Base-by-base conservation (phyloP, 2,113 vertebrate species). In the Pseudois nayaur region DNA sequence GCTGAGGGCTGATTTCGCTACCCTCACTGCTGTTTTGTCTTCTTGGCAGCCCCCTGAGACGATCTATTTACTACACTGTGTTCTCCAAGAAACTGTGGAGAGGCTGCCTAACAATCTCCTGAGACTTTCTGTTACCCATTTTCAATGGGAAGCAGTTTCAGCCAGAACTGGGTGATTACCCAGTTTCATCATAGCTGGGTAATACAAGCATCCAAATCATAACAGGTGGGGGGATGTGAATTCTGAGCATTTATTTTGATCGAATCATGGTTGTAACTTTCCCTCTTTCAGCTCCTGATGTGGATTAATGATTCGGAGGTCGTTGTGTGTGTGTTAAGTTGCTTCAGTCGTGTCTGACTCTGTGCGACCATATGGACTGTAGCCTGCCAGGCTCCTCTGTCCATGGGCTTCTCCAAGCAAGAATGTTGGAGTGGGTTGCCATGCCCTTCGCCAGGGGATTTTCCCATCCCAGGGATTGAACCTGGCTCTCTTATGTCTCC, bases 281-380 rank as follows among this genome's bases (percentile, higher is more conserved):
- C 71, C 19, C 11, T 5, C 10, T 78, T 25, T 52, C 13, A 27
- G 45, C 14, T 52, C n/a, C 78, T 52, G 60, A 19, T 13, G 52
- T 62, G n/a, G 9, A 86, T n/a, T 31, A 31, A 59, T 76, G 64
- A 50, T 76, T 62, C n/a, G 12, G 67, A 40, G n/a, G 67, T 71
- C 0, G 0, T 3, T 71, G 5, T 71, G 67, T 40, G 10, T 6
- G 3, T 40, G n/a, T 19, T 40, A 71, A 71, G 67, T 3, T 13
- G 10, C 19, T 71, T 40, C n/a, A 40, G 67, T 40, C 1, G 0
- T 71, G n/a, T 71, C n/a, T 71, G 67, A 40, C 67, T 71, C n/a
- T 71, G 67, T 40, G 67, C n/a, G 23, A 12, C 67, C 67, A 40
- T 23, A 23, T 3, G 19, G 67, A 71, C 67, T 12, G 5, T 71